A percentile compares a stretch with the other conserved stretches of the same genome.
Evolutionary conservation across 1,140 invertebrate genomes (phyloP).

Genomic region (Lordiphosa mommai): DNA sequence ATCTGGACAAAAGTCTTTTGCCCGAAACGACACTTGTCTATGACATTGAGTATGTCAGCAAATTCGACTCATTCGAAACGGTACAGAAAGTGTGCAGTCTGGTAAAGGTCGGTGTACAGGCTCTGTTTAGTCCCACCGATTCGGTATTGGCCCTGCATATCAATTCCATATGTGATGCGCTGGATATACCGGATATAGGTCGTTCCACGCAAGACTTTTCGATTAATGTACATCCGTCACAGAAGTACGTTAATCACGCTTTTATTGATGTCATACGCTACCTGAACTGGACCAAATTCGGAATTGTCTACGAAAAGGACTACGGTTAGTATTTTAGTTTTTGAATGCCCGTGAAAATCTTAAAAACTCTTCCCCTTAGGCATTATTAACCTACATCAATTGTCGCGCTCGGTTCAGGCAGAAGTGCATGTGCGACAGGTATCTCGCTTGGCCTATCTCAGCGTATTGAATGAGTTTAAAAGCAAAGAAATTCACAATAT

Average conservation of each 20-base stretch:
- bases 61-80: conserved; percentile 90
- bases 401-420: conserved; percentile 34
- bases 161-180: conserved; percentile 92
- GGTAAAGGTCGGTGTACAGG: conserved; percentile 90
- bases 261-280: conserved; percentile 93
- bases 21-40: conserved; percentile 92
- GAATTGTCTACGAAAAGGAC: conserved; percentile 91
- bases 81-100: conserved; percentile 94
- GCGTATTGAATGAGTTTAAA: conserved; percentile 61
- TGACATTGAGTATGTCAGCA: conserved; percentile 92
- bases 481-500: conserved; percentile 82
- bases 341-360: not conserved
- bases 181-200: conserved; percentile 74
- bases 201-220: conserved; percentile 84
- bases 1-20: conserved; percentile 89
- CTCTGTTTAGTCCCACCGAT: conserved; percentile 93
- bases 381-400: conserved; percentile 56
- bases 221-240: conserved; percentile 93
- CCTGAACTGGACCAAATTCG: conserved; percentile 95
- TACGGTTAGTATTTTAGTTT: conserved; percentile 35
- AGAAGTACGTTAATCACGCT: conserved; percentile 89
- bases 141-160: conserved; percentile 90
- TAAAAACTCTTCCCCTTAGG: conserved; percentile 24
- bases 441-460: conserved; percentile 29
- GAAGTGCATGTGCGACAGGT: conserved; percentile 63